A percentile compares a stretch with the other conserved stretches of the same genome.
These are phyloP conservation scores for Eulithis prunata DNA, from an alignment of 2,888 invertebrate genomes.

Conservation along the genomic window DNA sequence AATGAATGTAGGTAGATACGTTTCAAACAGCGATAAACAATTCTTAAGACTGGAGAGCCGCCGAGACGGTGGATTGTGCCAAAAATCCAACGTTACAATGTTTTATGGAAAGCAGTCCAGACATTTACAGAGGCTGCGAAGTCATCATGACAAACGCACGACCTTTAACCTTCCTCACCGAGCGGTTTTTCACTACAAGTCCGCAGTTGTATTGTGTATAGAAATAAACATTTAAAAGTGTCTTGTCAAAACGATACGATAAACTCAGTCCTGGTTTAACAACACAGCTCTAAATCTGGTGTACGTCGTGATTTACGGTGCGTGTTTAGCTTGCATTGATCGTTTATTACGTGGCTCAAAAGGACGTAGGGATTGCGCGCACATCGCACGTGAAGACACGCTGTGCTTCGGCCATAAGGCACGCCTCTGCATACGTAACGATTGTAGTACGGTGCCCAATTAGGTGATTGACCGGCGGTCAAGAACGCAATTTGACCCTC, in stretches of 20 bases:
- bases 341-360: too few relatives aligned
- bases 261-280: too few relatives aligned
- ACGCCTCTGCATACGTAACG: conserved; percentile 30
- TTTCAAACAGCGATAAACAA: background rate
- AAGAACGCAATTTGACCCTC: conserved; percentile 41
- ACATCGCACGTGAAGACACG: too few relatives aligned
- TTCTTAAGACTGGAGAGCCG: background rate
- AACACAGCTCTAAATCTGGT: too few relatives aligned
- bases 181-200: too few relatives aligned
- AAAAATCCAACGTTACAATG: background rate
- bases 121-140: background rate
- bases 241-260: too few relatives aligned
- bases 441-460: conserved; percentile 34
- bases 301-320: too few relatives aligned
- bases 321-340: too few relatives aligned
- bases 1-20: background rate
- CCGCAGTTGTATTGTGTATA: too few relatives aligned
- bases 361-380: too few relatives aligned
- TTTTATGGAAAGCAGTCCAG: background rate
- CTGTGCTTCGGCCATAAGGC: conserved; percentile 3
- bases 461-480: conserved; percentile 43
- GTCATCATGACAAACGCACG: background rate
- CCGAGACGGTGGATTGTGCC: background rate
- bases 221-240: too few relatives aligned
- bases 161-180: too few relatives aligned